phyloP scores from a whole-genome alignment of 2,113 vertebrate genomes.

The Serinus canaria region DNA sequence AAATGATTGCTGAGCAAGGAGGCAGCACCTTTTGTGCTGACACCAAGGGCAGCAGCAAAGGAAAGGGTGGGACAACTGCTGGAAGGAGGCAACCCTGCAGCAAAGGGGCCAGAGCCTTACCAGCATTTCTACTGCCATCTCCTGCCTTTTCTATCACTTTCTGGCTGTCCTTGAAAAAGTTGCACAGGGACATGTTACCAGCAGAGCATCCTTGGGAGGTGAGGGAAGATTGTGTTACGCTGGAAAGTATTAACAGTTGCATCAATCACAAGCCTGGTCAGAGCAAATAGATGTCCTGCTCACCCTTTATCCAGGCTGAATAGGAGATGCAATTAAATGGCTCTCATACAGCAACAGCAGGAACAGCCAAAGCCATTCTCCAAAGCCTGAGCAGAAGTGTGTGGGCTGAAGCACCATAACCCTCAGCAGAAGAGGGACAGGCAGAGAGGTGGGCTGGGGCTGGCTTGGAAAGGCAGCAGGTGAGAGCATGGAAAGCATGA shows the following conservation, averaged over 20 bases:
- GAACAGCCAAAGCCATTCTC: constrained; percentile 23
- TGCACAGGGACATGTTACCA: neutral
- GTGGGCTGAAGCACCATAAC: neutral
- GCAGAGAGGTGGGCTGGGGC: neutral
- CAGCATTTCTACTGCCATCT: neutral
- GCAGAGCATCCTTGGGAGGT: constrained; percentile 34
- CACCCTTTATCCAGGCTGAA: constrained; percentile 46
- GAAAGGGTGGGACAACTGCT: neutral
- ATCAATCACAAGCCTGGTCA: constrained; percentile 64
- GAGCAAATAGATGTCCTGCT: constrained; percentile 50
- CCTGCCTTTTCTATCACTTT: neutral
- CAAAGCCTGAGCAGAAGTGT: neutral
- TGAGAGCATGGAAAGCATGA: fast-evolving
- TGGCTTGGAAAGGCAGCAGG: neutral
- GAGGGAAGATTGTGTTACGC: constrained; percentile 56
- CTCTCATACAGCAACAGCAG: neutral
- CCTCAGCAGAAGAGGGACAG: neutral
- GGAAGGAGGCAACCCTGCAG: neutral
- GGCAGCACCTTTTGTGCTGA: constrained; percentile 43
- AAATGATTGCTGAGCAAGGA: constrained; percentile 38
- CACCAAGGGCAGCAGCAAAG: neutral
- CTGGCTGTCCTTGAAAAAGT: constrained; percentile 54
- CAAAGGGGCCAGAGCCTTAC: neutral
- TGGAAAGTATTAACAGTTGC: constrained; percentile 52
- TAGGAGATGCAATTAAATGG: constrained; percentile 52